A percentile compares a stretch with the other conserved stretches of the same genome.
Evolutionary conservation across 2,888 invertebrate species (phyloP).

Genomic region (Microctonus hyperodae): DNA sequence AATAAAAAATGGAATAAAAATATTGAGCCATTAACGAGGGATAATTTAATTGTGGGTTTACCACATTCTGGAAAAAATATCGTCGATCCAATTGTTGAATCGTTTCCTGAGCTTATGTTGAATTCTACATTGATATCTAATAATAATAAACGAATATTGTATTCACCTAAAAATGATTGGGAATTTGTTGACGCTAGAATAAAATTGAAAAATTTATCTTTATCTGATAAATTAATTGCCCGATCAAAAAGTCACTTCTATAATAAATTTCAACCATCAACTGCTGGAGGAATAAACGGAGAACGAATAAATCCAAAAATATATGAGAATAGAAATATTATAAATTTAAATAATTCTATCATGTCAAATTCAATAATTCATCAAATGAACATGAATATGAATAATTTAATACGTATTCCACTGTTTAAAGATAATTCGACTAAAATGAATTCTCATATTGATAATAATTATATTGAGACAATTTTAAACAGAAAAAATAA

Average conservation of each 20-base stretch:
- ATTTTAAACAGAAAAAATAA: background rate
- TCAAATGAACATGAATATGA: no score
- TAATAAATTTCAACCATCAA: background rate
- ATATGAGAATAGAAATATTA: no score
- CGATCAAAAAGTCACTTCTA: background rate
- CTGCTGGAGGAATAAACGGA: background rate
- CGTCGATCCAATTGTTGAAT: conserved; percentile 27
- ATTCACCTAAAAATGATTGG: conserved; percentile 15
- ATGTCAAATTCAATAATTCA: no score
- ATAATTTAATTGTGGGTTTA: background rate
- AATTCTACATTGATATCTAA: background rate
- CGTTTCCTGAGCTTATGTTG: conserved; percentile 29
- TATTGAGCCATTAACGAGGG: background rate
- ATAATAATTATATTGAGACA: background rate
- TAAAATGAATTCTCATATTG: background rate
- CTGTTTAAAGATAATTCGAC: background rate
- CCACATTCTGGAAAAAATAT: conserved; percentile 22
- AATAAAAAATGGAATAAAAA: background rate
- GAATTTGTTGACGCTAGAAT: background rate
- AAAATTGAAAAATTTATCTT: background rate
- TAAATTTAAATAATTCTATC: no score
- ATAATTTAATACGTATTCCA: no score
- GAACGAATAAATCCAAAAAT: background rate
- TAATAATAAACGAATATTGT: background rate
- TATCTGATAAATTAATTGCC: background rate